Evolutionary conservation across 1,140 invertebrate species (phyloP), one percentile per base, ranked within the genome.

Genomic region (Ostrea edulis): DNA sequence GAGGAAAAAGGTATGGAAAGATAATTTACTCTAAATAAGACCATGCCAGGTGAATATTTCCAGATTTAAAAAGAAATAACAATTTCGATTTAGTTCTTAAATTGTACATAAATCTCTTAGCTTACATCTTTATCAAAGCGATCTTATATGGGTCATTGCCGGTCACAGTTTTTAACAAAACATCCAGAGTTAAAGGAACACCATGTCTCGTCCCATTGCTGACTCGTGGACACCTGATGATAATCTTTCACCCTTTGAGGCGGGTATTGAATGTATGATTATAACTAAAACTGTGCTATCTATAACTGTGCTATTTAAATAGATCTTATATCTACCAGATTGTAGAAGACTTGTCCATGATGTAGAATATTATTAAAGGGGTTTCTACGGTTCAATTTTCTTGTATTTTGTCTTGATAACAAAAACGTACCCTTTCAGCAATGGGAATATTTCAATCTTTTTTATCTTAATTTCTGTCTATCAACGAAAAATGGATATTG

Each of bases 211-310:
- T 35, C 68, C 11, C 25, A 14, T 29, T 25, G 68, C 68, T 29
- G 68, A 71, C 68, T 71, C 29, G 68, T 29, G 25, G 35, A 71
- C 68, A 71, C 68, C 68, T 71, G 68, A 35, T 35, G 12, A 25
- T 29, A 35, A 77, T 77, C 68, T 35, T 35, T 77, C 68, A 77
- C 68, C 68, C 29, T 29, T 35, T 35, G 68, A 77, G 68, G 68
- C 29, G 29, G 68, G 25, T 77, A 77, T 35, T 77, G 68, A 14
- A 77, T 77, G 22, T 77, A 77, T 29, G 29, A 77, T 77, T 25
- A 77, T 77, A 77, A 35, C 29, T 77, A 77, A 29, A 29, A 62
- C n/a, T n/a, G 17, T 58, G 55, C 55, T 58, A 58, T 58, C 12
- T 58, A 71, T 25, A 71, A n/a, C n/a, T n/a, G n/a, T 62, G 17